A percentile compares a stretch with the other conserved stretches of the same genome.
phyloP scores from a whole-genome alignment of 1,140 invertebrate species.

The Manduca sexta region DNA sequence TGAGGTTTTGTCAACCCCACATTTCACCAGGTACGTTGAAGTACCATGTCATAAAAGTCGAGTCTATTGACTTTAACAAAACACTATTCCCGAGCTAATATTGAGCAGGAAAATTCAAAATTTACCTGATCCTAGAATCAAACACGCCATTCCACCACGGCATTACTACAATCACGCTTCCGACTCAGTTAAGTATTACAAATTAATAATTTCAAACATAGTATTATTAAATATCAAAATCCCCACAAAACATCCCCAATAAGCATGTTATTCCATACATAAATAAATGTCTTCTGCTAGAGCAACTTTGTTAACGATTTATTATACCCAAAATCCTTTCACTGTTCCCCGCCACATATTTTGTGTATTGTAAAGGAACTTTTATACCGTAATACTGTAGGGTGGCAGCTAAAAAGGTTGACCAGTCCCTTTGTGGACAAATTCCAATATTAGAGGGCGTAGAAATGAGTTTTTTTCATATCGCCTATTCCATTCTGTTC shows the following conservation, averaged over 20 bases:
- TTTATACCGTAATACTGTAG: not conserved
- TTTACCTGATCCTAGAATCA: too few species aligned
- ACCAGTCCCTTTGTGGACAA: constrained; percentile 51
- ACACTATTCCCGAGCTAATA: too few species aligned
- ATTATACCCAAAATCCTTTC: constrained; percentile 12
- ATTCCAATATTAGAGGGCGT: constrained; percentile 59
- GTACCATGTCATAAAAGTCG: too few species aligned
- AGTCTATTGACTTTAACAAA: too few species aligned
- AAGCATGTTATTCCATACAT: constrained; percentile 2
- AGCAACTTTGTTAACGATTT: not conserved
- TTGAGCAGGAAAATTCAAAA: too few species aligned
- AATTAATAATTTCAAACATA: too few species aligned
- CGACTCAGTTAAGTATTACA: too few species aligned
- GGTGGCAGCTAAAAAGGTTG: constrained; percentile 33
- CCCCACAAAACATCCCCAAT: constrained; percentile 7
- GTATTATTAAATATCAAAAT: too few species aligned
- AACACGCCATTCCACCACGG: too few species aligned
- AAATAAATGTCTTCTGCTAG: constrained; percentile 25
- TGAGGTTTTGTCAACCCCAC: too few species aligned
- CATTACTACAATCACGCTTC: too few species aligned
- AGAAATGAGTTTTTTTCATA: constrained; percentile 34
- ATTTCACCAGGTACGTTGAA: too few species aligned
- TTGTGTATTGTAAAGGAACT: constrained; percentile 16
- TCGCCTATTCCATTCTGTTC: constrained; percentile 14
- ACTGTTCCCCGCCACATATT: constrained; percentile 5